phyloP scores from a whole-genome alignment of 2,797 vertebrate genomes.

The Enteromius argenteus region DNA sequence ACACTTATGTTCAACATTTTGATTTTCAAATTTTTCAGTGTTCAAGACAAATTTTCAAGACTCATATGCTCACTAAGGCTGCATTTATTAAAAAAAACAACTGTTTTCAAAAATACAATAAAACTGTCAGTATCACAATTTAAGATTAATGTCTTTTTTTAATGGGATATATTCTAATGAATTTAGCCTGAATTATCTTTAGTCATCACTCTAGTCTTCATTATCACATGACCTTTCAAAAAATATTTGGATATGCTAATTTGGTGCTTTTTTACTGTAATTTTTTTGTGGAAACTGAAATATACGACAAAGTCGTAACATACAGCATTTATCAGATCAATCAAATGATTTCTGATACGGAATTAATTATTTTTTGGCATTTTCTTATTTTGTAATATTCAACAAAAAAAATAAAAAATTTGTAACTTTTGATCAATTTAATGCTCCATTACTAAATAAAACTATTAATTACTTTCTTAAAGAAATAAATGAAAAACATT shows the following conservation, averaged over 20 bases:
- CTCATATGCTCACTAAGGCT: not conserved
- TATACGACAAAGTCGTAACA: not conserved
- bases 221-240: not conserved
- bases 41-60: too few species aligned
- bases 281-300: not conserved
- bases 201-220: not conserved
- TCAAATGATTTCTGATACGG: too few species aligned
- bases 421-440: not conserved
- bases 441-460: not conserved
- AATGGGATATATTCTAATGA: not conserved
- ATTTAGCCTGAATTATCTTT: not conserved
- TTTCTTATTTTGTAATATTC: too few species aligned
- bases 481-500: too few species aligned
- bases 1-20: not conserved
- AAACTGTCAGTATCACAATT: not conserved
- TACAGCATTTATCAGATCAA: not conserved
- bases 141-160: not conserved
- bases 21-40: not conserved
- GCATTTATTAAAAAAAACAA: not conserved
- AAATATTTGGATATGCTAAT: not conserved
- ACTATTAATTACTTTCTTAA: not conserved
- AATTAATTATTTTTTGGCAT: too few species aligned
- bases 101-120: not conserved
- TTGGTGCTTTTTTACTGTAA: not conserved
- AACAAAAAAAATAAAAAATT: not conserved